Conservation (phyloP, 2,888 invertebrate genomes). For the Congeria kusceri region DNA sequence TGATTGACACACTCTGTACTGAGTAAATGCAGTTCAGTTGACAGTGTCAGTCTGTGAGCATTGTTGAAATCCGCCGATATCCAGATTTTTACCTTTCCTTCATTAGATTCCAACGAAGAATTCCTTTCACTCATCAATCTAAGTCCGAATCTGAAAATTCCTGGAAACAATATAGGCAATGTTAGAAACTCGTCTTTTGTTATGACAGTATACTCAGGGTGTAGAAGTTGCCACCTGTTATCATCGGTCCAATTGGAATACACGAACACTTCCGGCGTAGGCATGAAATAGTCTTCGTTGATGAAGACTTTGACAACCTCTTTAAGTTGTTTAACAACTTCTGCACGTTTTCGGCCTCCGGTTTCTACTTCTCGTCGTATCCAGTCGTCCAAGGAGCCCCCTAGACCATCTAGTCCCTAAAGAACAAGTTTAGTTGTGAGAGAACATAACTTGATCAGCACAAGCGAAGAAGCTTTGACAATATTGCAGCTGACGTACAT, state of each 20-base stretch:
- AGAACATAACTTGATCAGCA: too few relatives aligned
- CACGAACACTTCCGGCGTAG: constrained; percentile 46
- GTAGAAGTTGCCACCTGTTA: constrained; percentile 44
- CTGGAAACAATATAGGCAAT: constrained; percentile 51
- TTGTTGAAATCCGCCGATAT: constrained; percentile 34
- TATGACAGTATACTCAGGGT: constrained; percentile 19
- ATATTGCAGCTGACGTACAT: too few relatives aligned
- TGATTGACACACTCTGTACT: constrained; percentile 1
- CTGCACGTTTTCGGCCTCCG: constrained; percentile 1
- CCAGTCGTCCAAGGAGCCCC: constrained; percentile 23
- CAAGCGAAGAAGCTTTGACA: too few relatives aligned
- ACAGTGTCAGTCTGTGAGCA: constrained; percentile 34
- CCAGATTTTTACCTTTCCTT: constrained; percentile 39
- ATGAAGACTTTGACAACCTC: constrained; percentile 16
- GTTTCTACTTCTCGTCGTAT: constrained; percentile 23
- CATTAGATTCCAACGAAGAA: constrained; percentile 28
- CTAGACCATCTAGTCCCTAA: constrained; percentile 21
- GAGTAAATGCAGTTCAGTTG: constrained; percentile 34
- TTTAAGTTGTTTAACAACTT: constrained; percentile 4
- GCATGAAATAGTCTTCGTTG: constrained; percentile 59
- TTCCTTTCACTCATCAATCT: constrained; percentile 21
- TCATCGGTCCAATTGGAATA: constrained; percentile 46
- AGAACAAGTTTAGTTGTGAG: too few relatives aligned
- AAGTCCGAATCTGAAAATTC: constrained; percentile 55
- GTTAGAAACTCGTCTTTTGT: constrained; percentile 39